phyloP scores from a whole-genome alignment of 2,113 vertebrate genomes.

The Hippocampus guttulatus region DNA sequence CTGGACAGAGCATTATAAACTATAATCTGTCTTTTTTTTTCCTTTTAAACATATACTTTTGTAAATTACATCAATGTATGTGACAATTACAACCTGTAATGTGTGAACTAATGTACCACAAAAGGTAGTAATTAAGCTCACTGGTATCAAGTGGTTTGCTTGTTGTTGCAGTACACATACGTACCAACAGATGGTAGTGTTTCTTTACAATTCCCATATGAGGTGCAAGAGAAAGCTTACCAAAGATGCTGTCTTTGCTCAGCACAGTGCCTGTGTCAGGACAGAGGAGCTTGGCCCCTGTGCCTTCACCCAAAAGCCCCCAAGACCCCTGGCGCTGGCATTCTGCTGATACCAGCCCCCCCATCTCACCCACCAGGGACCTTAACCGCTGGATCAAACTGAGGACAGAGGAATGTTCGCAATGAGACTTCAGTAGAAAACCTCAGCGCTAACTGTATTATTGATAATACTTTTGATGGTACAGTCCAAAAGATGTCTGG shows the following conservation, averaged over 20 bases:
- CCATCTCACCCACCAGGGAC: conserved; percentile 64
- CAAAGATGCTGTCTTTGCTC: conserved; percentile 70
- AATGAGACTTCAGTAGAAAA: not conserved
- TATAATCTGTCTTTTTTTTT: not conserved
- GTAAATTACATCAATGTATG: not conserved
- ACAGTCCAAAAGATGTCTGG: conserved; percentile 20
- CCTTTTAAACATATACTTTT: not conserved
- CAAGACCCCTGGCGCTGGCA: conserved; percentile 75
- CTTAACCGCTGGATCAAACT: conserved; percentile 57
- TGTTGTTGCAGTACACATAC: conserved; percentile 17
- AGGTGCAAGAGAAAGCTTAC: conserved; percentile 48
- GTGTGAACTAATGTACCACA: not conserved
- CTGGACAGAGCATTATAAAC: conserved; percentile 41
- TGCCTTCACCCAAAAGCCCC: conserved; percentile 75
- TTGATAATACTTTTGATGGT: conserved; percentile 42
- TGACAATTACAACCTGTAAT: not conserved
- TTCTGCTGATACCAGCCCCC: conserved; percentile 69
- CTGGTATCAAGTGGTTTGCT: not conserved
- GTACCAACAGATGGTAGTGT: conserved; percentile 46
- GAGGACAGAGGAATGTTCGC: not conserved
- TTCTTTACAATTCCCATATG: not conserved
- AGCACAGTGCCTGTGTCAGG: conserved; percentile 64
- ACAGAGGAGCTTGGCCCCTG: conserved; percentile 75
- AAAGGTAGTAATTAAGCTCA: not conserved
- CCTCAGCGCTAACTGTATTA: not conserved